Conservation (phyloP, 2,797 vertebrate genomes). For the Scyliorhinus canicula region DNA sequence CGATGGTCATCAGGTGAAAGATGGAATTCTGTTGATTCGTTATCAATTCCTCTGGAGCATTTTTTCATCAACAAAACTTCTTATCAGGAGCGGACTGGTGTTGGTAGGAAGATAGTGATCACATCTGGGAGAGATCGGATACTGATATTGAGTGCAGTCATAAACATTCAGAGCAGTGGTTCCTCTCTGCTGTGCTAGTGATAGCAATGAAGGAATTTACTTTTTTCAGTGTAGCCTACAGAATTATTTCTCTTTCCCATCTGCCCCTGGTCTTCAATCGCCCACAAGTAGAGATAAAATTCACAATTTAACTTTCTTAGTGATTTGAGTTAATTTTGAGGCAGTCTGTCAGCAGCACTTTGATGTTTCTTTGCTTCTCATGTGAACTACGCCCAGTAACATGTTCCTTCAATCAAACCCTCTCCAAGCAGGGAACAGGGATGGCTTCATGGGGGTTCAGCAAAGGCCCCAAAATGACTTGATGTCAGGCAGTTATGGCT, state of each 20-base stretch:
- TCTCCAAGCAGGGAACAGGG: not conserved
- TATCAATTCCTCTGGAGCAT: not conserved
- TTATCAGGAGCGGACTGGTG: conserved; percentile 1
- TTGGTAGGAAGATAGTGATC: conserved; percentile 22
- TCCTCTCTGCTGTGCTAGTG: not conserved
- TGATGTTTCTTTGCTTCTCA: not conserved
- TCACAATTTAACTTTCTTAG: not conserved
- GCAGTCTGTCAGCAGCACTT: not conserved
- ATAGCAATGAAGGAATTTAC: not conserved
- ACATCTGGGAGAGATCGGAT: not conserved
- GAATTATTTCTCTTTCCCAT: not conserved
- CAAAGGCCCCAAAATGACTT: not conserved
- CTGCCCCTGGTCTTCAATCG: not conserved
- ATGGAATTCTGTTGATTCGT: not conserved
- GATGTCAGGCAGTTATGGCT: not conserved
- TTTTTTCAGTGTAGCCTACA: not conserved
- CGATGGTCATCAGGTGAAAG: not conserved
- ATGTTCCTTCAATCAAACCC: not conserved
- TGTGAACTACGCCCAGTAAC: conserved; percentile 7
- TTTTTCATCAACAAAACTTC: conserved; percentile 9
- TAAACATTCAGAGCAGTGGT: not conserved
- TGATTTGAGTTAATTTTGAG: not conserved
- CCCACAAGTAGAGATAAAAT: conserved; percentile 13
- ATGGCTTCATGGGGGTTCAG: not conserved
- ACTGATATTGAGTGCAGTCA: not conserved